Evolutionary conservation across 1,140 invertebrate genomes (phyloP).

Genomic region (Drosophila erecta): DNA sequence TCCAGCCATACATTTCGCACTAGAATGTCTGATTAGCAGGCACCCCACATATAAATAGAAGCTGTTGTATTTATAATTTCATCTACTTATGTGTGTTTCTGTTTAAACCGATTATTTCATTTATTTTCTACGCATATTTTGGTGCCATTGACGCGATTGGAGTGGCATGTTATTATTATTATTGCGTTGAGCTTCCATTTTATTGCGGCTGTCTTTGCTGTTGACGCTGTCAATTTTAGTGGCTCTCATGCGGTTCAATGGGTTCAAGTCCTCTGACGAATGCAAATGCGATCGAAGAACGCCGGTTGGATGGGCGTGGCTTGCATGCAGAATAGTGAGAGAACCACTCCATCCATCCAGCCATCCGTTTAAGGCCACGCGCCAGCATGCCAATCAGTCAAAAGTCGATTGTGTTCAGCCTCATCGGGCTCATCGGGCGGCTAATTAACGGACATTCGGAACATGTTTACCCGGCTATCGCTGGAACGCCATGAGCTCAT

Average conservation of each 20-base stretch:
- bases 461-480: constrained; percentile 53
- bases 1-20: constrained; percentile 17
- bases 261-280: constrained; percentile 54
- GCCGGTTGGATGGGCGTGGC: background rate
- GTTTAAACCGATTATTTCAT: constrained; percentile 28
- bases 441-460: constrained; percentile 60
- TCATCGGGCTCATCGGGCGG: background rate
- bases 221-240: constrained; percentile 66
- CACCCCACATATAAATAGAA: constrained; percentile 23
- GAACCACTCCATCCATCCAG: background rate
- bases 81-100: constrained; percentile 18
- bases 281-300: constrained; percentile 38
- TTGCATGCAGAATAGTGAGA: constrained; percentile 3
- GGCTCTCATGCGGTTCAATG: constrained; percentile 70
- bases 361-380: constrained; percentile 35
- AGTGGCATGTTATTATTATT: constrained; percentile 50
- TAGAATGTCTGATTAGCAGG: constrained; percentile 19
- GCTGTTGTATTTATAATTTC: constrained; percentile 49
- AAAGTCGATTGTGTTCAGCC: constrained; percentile 3
- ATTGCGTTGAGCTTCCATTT: constrained; percentile 8
- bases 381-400: constrained; percentile 23
- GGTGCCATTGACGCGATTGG: constrained; percentile 58
- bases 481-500: constrained; percentile 63
- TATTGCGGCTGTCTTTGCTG: constrained; percentile 23
- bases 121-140: constrained; percentile 64